Evolutionary conservation across 2,113 vertebrate species (phyloP), one percentile per base, ranked within the genome.

Genomic region (Paedocypris sp.): DNA sequence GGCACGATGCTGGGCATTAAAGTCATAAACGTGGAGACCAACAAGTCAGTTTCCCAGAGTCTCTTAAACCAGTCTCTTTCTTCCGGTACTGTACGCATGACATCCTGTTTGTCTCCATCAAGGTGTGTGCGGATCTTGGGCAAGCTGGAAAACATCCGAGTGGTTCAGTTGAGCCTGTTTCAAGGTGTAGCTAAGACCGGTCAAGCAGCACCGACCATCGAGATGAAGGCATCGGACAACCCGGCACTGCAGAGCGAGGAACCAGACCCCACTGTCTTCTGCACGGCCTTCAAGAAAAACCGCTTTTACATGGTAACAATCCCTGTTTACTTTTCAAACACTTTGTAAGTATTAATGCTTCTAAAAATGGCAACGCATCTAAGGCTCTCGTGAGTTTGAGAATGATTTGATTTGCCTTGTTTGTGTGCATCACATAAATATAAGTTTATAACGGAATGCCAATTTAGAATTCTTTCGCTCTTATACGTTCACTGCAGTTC

Each of bases 1-100:
- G 94, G 94, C 48, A 99, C 95, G 64, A 98, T 99, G 95, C 74
- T 99, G 75, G 95, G 93, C 69, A 94, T 99, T 82, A 99, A 99
- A 74, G 91, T 98, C 75, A 94, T 99, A 81, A 99, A 99, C 20
- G 87, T 99, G 46, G 95, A 99, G 74, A 99, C 95, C 59, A 99
- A 99, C 80, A 90, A n/a, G n/a, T n/a, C n/a, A n/a, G n/a, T n/a
- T n/a, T n/a, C n/a, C n/a, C n/a, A n/a, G n/a, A n/a, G n/a, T n/a
- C 16, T 48, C 23, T 16, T 2, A 29, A 29, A 16, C n/a, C n/a
- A n/a, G 7, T 28, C 0, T 43, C 19, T 43, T 2, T 45, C 5
- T 31, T 32, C 20, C 19, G 25, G 5, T 6, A n/a, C 1, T 8
- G 10, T 20, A 9, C 32, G 10, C 13, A 1, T n/a, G 12, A 19